These are phyloP conservation scores for Dione juno DNA, from an alignment of 2,888 invertebrate species.

Conservation along the genomic window DNA sequence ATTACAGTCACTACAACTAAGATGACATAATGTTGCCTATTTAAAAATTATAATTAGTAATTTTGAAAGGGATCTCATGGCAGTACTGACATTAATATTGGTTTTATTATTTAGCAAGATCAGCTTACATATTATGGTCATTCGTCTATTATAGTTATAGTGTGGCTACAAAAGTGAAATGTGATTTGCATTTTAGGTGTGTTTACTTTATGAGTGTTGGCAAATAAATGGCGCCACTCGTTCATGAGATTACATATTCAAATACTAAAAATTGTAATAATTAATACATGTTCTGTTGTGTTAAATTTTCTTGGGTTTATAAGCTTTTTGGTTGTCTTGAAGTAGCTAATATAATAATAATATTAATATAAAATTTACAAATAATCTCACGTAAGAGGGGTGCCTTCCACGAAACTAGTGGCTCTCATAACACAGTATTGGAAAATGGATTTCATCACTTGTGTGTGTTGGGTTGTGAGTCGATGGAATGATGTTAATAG, in stretches of 20 bases:
- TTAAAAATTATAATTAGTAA: slow-evolving; percentile 15
- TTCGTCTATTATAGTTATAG: slow-evolving; percentile 3
- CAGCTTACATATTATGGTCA: slow-evolving; percentile 1
- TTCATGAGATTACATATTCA: slow-evolving; percentile 1
- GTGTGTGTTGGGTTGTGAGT: slow-evolving; percentile 22
- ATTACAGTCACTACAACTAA: slow-evolving; percentile 16
- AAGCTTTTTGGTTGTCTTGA: background rate
- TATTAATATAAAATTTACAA: background rate
- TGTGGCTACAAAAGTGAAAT: background rate
- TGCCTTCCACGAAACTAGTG: background rate
- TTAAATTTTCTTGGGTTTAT: background rate
- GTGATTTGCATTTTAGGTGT: slow-evolving; percentile 1
- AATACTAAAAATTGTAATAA: background rate
- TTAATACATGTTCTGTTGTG: background rate
- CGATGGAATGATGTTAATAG: background rate
- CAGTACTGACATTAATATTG: slow-evolving; percentile 22
- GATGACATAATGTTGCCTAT: slow-evolving; percentile 17
- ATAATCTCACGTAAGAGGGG: background rate
- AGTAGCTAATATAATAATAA: background rate
- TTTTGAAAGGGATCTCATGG: slow-evolving; percentile 33
- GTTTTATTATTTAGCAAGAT: slow-evolving; percentile 10
- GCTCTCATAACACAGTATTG: slow-evolving; percentile 23
- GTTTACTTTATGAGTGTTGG: background rate
- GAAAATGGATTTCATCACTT: slow-evolving; percentile 12
- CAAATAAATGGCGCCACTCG: background rate